Conservation (phyloP, 2,888 invertebrate species). For the Cantharis rustica region DNA sequence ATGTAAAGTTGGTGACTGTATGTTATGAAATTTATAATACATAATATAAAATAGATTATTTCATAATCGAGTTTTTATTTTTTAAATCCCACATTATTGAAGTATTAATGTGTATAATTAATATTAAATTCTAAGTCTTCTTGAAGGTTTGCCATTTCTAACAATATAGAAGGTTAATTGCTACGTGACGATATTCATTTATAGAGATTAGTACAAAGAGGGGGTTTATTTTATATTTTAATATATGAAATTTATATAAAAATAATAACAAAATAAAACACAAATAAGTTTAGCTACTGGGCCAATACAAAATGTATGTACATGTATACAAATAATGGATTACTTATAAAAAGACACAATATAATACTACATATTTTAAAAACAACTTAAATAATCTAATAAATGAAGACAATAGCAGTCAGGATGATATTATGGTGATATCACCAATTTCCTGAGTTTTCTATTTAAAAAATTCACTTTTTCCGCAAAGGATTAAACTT, state of each 20-base stretch:
- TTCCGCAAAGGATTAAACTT: conserved; percentile 8
- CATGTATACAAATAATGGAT: not conserved
- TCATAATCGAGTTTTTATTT: not conserved
- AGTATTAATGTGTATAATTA: not conserved
- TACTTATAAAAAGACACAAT: not conserved
- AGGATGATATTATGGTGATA: not conserved
- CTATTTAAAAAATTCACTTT: not conserved
- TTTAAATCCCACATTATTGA: not conserved
- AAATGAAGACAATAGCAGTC: not conserved
- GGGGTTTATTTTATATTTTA: not conserved
- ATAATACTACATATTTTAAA: not conserved
- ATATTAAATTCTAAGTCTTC: not conserved
- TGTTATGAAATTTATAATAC: conserved; percentile 14
- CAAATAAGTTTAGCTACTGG: not conserved
- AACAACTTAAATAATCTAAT: not conserved
- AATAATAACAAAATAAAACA: not conserved
- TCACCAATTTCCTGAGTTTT: not conserved
- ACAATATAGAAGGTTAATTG: not conserved
- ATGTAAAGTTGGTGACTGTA: conserved; percentile 26
- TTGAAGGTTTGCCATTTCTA: not conserved
- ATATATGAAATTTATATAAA: not conserved
- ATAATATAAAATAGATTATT: not conserved
- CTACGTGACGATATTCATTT: not conserved
- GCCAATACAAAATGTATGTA: not conserved
- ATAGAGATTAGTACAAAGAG: not conserved